A percentile compares a stretch with the other conserved stretches of the same genome.
Conservation (phyloP, 2,113 vertebrate genomes). For the Puffinus mauretanicus region DNA sequence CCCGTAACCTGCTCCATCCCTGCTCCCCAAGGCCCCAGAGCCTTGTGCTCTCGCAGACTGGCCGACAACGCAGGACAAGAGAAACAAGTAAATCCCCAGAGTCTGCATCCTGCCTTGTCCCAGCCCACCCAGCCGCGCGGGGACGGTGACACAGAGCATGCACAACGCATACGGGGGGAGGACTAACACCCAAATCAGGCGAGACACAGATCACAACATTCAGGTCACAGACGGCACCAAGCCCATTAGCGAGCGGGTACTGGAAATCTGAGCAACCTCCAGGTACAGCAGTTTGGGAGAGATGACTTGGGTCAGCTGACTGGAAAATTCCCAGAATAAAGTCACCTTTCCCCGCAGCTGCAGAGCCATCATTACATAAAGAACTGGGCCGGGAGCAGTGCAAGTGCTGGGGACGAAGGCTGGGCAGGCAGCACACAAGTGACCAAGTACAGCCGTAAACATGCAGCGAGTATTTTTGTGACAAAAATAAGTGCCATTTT, state of each 20-base stretch:
- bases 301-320: slow-evolving; percentile 26
- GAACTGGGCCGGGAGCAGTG: not conserved
- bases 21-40: not conserved
- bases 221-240: not conserved
- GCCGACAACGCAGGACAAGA: not conserved
- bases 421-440: not conserved
- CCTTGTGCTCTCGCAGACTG: not conserved
- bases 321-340: slow-evolving; percentile 64
- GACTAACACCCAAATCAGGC: not conserved
- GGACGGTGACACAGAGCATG: rapidly evolving
- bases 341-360: slow-evolving; percentile 57
- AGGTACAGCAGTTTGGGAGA: slow-evolving; percentile 7
- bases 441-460: not conserved
- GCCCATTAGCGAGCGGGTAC: not conserved
- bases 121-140: not conserved
- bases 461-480: not conserved
- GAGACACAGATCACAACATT: rapidly evolving
- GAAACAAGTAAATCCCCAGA: not conserved
- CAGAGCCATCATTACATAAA: slow-evolving; percentile 28
- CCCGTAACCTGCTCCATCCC: rapidly evolving
- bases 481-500: not conserved
- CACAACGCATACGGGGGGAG: rapidly evolving
- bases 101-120: not conserved
- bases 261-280: slow-evolving; percentile 21
- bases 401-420: not conserved